These are phyloP conservation scores for Phortica okadai DNA, from an alignment of 2,888 invertebrate species.

Conservation along the genomic window DNA sequence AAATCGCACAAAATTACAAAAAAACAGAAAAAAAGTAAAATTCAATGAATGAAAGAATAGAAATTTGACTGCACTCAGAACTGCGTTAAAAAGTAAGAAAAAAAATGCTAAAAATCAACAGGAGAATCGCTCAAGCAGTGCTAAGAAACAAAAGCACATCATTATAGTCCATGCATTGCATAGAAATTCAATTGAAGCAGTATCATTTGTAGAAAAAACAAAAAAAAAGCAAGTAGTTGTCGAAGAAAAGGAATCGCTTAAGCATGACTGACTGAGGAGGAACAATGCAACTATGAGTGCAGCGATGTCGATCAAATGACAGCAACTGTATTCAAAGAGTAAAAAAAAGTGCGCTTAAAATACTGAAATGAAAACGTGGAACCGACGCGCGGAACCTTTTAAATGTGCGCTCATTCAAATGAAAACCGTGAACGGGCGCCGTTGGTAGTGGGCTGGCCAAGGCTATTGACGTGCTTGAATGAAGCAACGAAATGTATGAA, in stretches of 20 bases:
- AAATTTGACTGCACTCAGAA: slow-evolving; percentile 6
- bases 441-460: not conserved
- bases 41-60: slow-evolving; percentile 14
- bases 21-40: not conserved
- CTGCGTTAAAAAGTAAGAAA: not conserved
- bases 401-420: slow-evolving; percentile 59
- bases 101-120: slow-evolving; percentile 12
- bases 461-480: slow-evolving; percentile 15
- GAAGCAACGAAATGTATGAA: not conserved
- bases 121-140: slow-evolving; percentile 9
- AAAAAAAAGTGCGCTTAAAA: not conserved
- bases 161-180: slow-evolving; percentile 8
- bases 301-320: slow-evolving; percentile 5
- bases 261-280: too few relatives aligned
- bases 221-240: not conserved
- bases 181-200: slow-evolving; percentile 5
- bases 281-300: not conserved
- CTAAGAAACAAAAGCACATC: slow-evolving; percentile 27
- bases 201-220: not conserved
- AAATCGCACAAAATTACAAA: not conserved
- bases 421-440: slow-evolving; percentile 62
- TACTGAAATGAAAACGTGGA: not conserved
- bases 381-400: not conserved
- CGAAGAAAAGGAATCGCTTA: not conserved
- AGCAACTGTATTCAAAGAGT: not conserved